phyloP scores from a whole-genome alignment of 1,140 invertebrate species.

The Papilio polyxenes region DNA sequence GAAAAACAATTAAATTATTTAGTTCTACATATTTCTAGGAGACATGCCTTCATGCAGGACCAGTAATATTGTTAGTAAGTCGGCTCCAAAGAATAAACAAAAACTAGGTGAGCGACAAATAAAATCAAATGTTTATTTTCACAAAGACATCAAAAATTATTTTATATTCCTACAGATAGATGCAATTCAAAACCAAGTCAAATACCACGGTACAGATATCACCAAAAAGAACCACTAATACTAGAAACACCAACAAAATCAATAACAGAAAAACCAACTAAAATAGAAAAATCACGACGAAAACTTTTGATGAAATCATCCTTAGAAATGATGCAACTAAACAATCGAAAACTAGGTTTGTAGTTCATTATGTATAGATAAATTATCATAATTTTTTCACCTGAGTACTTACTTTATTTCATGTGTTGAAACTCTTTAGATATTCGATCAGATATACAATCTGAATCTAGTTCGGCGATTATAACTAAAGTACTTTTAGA shows the following conservation, averaged over 20 bases:
- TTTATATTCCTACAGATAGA: neutral
- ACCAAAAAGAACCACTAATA: slow-evolving; percentile 35
- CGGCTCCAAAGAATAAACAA: neutral
- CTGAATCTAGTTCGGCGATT: slow-evolving; percentile 43
- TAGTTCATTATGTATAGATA: neutral
- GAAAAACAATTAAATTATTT: neutral
- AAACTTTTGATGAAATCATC: slow-evolving; percentile 11
- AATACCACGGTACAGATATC: slow-evolving; percentile 49
- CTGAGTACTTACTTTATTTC: neutral
- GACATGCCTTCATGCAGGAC: slow-evolving; percentile 5
- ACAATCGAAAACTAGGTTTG: slow-evolving; percentile 11
- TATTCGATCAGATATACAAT: slow-evolving; percentile 21
- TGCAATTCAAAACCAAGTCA: slow-evolving; percentile 47
- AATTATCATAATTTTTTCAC: neutral
- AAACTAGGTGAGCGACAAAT: neutral
- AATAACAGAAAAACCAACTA: slow-evolving; percentile 53
- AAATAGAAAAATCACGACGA: slow-evolving; percentile 29
- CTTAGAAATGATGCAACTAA: slow-evolving; percentile 2
- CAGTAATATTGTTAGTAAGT: neutral
- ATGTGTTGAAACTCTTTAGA: neutral
- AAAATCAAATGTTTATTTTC: neutral
- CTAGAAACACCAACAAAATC: slow-evolving; percentile 33
- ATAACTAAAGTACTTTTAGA: slow-evolving; percentile 55
- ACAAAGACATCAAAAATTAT: neutral
- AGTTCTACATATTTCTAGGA: slow-evolving; percentile 12